phyloP scores from a whole-genome alignment of 2,888 invertebrate species.

The Mantis religiosa region DNA sequence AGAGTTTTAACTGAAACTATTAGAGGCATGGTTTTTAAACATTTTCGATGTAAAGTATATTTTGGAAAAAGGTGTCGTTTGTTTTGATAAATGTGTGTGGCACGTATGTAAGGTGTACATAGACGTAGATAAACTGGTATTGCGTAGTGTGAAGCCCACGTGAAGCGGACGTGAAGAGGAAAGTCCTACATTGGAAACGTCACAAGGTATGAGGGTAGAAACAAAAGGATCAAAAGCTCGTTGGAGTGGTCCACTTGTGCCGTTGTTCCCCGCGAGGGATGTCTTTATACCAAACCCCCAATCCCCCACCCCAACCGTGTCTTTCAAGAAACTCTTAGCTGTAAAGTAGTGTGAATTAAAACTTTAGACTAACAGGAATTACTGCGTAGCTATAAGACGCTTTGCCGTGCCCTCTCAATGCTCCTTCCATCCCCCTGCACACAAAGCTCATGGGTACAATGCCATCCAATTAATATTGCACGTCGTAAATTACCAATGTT shows the following conservation, averaged over 20 bases:
- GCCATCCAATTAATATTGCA: conserved; percentile 21
- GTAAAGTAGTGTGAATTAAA: conserved; percentile 57
- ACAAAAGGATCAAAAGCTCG: background rate
- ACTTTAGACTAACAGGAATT: conserved; percentile 59
- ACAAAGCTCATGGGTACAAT: conserved; percentile 17
- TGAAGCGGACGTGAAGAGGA: background rate
- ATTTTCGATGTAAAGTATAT: too few relatives aligned
- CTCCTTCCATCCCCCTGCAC: background rate
- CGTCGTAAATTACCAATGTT: conserved; percentile 4
- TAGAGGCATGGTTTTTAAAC: too few relatives aligned
- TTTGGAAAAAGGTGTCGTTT: too few relatives aligned
- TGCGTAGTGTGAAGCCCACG: too few relatives aligned
- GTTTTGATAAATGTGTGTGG: too few relatives aligned
- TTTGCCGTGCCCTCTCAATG: conserved; percentile 10
- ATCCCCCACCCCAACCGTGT: conserved; percentile 32
- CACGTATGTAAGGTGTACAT: too few relatives aligned
- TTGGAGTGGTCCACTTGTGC: background rate
- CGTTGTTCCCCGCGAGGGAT: background rate
- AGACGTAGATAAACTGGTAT: too few relatives aligned
- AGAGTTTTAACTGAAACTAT: too few relatives aligned
- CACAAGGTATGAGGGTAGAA: background rate
- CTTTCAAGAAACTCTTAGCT: conserved; percentile 41
- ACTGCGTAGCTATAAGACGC: conserved; percentile 37
- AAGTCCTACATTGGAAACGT: background rate
- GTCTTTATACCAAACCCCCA: conserved; percentile 12